Evolutionary conservation across 1,140 invertebrate species (phyloP), one percentile per base, ranked within the genome.

Genomic region (Campoletis sonorensis): DNA sequence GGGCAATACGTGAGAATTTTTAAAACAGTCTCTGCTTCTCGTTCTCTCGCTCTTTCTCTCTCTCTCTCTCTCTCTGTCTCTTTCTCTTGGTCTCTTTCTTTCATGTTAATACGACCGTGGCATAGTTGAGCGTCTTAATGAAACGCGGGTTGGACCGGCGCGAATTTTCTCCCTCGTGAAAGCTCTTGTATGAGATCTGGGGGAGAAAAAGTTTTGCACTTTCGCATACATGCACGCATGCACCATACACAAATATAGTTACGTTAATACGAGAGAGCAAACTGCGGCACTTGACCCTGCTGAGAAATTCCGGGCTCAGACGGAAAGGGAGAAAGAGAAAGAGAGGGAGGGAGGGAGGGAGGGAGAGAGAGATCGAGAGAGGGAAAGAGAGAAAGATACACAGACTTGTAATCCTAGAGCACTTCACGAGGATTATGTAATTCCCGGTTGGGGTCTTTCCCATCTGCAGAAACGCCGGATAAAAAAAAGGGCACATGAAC

Each of bases 1-100:
- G 79, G 45, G 64, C 27, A n/a, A 49, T 61, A 82, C 81, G 81
- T 82, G 81, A 82, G 64, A 82, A 73, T 82, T 80, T 80, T 82
- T 77, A 49, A 23, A 30, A 76, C 21, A 76, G 78, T 18, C 51
- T 58, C 72, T 18, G 67, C 58, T 21, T 21, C 45, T 81, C 37
- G 27, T n/a, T 45, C 67, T 33, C 23, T 61, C 51, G 40, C 58
- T 54, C 54, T 30, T 51, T 54, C 58, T 79, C 58, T 54, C 40
- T 79, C 40, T 79, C 16, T 79, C 54, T 67, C 54, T 54, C 37
- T 40, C 23, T 79, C 51, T 80, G 21, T 45, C 37, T 21, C 3
- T 45, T 10, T 67, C 54, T 54, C 37, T 40, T 26, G 76, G 30
- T 80, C n/a, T 45, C 37, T 21, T 11, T 45, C 11, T 58, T 4